phyloP scores from a whole-genome alignment of 2,113 vertebrate genomes.

The Lucifuga dentata region DNA sequence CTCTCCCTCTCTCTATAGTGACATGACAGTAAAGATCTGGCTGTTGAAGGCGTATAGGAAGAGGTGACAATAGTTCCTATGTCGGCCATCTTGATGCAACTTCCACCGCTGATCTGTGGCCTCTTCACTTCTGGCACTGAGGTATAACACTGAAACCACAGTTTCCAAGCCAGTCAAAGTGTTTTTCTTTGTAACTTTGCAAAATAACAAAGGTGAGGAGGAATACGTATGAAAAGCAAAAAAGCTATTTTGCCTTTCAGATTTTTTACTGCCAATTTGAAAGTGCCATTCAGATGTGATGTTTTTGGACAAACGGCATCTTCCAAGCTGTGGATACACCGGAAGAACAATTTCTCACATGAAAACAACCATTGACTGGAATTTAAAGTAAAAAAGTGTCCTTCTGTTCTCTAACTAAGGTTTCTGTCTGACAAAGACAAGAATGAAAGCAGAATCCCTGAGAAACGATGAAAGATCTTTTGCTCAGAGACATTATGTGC shows the following conservation, averaged over 20 bases:
- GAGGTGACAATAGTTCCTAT: constrained; percentile 73
- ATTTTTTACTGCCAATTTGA: constrained; percentile 61
- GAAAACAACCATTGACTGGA: constrained; percentile 26
- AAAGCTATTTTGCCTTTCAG: constrained; percentile 35
- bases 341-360: constrained; percentile 21
- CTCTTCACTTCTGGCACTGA: constrained; percentile 16
- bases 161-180: constrained; percentile 51
- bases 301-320: constrained; percentile 30
- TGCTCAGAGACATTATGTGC: constrained; percentile 13
- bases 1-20: constrained; percentile 78
- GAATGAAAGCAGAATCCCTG: not conserved
- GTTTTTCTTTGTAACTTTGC: constrained; percentile 30
- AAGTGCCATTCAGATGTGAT: constrained; percentile 73
- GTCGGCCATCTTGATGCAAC: constrained; percentile 28
- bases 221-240: constrained; percentile 35
- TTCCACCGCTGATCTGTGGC: constrained; percentile 39
- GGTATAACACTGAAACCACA: constrained; percentile 22
- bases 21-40: constrained; percentile 97
- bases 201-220: constrained; percentile 12
- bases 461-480: constrained; percentile 23
- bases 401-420: constrained; percentile 53
- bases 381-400: constrained; percentile 57
- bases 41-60: constrained; percentile 80
- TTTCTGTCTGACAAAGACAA: not conserved
- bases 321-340: constrained; percentile 6